Conservation (phyloP, 2,113 vertebrate species). For the Empidonax alnorum region DNA sequence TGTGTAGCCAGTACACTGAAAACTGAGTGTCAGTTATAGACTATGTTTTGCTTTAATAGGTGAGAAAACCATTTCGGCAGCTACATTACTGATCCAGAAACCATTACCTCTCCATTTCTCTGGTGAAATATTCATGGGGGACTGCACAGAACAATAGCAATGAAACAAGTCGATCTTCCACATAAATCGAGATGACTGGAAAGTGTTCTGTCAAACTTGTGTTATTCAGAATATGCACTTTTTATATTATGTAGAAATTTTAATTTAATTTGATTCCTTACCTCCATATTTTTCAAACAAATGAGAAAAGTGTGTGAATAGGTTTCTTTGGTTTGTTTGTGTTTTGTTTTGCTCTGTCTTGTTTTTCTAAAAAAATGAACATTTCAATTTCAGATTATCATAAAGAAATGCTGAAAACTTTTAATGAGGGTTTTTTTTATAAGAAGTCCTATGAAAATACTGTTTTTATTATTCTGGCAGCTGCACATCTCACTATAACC, state of each 20-base stretch:
- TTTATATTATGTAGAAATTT: not conserved
- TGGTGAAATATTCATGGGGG: not conserved
- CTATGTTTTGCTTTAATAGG: not conserved
- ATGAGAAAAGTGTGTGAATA: not conserved
- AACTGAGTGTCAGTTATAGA: not conserved
- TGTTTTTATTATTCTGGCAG: not conserved
- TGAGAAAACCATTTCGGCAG: constrained; percentile 13
- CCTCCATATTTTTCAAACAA: not conserved
- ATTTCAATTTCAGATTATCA: not conserved
- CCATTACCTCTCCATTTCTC: not conserved
- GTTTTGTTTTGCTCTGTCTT: not conserved
- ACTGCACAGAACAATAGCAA: not conserved
- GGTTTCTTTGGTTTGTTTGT: not conserved
- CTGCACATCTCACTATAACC: not conserved
- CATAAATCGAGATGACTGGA: not conserved
- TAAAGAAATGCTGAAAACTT: not conserved
- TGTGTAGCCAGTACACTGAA: not conserved
- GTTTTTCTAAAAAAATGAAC: not conserved
- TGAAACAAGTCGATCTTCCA: not conserved
- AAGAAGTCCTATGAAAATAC: not conserved
- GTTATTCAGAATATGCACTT: not conserved
- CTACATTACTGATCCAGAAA: not conserved
- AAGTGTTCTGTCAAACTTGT: not conserved
- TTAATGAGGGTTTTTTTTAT: not conserved
- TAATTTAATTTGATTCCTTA: not conserved